phyloP scores from a whole-genome alignment of 1,140 invertebrate species.

The Drosophila eugracilis region DNA sequence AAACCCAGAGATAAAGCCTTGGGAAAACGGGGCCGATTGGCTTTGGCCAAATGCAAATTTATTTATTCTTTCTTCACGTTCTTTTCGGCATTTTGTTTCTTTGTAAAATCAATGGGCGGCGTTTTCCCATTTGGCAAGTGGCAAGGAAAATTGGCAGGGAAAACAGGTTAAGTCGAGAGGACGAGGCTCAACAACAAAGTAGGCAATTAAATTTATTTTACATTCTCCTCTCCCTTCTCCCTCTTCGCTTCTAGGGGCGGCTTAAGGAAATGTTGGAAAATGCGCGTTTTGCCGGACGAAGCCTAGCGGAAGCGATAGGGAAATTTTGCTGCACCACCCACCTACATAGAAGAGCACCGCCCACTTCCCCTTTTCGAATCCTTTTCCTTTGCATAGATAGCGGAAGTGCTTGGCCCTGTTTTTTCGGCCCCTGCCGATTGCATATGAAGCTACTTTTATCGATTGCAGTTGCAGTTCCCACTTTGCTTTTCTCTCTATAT shows the following conservation, averaged over 20 bases:
- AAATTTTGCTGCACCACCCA: constrained; percentile 17
- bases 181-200: constrained; percentile 38
- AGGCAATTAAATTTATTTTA: constrained; percentile 59
- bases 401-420: constrained; percentile 40
- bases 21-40: constrained; percentile 11
- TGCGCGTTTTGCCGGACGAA: constrained; percentile 24
- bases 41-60: constrained; percentile 25
- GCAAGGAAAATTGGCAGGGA: constrained; percentile 17
- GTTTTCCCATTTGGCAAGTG: constrained; percentile 33
- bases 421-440: constrained; percentile 27
- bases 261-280: constrained; percentile 37
- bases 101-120: constrained; percentile 43
- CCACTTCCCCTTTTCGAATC: background rate
- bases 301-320: constrained; percentile 12
- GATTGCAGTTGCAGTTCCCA: constrained; percentile 59
- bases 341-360: background rate
- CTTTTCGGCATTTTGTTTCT: background rate
- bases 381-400: constrained; percentile 26
- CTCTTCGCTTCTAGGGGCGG: background rate
- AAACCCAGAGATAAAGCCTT: constrained; percentile 25
- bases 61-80: constrained; percentile 23
- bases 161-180: constrained; percentile 28
- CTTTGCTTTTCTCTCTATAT: constrained; percentile 39
- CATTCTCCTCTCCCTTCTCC: constrained; percentile 1
- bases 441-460: constrained; percentile 66